Percentiles rank a stretch among this genome's conserved stretches.
Evolutionary conservation across 2,888 invertebrate species (phyloP).

Genomic region (Oxycera nigricornis): DNA sequence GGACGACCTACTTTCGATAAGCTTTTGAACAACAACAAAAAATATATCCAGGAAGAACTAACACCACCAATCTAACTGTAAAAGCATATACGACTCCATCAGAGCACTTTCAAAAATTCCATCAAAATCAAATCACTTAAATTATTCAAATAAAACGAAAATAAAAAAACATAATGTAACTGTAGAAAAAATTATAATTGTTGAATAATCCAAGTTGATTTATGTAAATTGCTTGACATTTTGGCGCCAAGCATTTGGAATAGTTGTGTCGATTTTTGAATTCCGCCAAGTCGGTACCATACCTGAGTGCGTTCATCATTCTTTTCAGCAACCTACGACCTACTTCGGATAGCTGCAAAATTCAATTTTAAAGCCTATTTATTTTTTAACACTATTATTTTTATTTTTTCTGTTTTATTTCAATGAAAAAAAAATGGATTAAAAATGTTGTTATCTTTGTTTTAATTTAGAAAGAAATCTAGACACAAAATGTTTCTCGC

Average conservation of each 20-base stretch:
- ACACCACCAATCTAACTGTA: background rate
- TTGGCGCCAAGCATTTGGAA: background rate
- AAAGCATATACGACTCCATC: background rate
- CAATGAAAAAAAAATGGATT: background rate
- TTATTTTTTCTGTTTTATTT: conserved; percentile 1
- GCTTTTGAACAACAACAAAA: background rate
- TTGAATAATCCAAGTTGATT: background rate
- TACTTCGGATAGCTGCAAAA: conserved; percentile 2
- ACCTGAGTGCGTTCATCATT: background rate
- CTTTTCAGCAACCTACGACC: background rate
- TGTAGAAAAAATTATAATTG: conserved; percentile 12
- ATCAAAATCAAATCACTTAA: background rate
- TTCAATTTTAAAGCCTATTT: conserved; percentile 13
- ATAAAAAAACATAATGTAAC: background rate
- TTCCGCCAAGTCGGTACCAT: background rate
- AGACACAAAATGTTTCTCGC: conserved; percentile 3
- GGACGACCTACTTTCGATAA: too few species aligned
- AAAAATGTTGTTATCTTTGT: background rate
- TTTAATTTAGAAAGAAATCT: conserved; percentile 5
- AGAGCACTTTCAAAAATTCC: background rate
- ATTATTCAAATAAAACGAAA: background rate
- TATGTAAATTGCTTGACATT: background rate
- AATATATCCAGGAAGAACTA: background rate
- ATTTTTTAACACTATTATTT: conserved; percentile 19
- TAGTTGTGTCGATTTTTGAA: background rate